A percentile compares a stretch with the other conserved stretches of the same genome.
Conservation (phyloP, 2,797 vertebrate species). For the Trachops cirrhosus region DNA sequence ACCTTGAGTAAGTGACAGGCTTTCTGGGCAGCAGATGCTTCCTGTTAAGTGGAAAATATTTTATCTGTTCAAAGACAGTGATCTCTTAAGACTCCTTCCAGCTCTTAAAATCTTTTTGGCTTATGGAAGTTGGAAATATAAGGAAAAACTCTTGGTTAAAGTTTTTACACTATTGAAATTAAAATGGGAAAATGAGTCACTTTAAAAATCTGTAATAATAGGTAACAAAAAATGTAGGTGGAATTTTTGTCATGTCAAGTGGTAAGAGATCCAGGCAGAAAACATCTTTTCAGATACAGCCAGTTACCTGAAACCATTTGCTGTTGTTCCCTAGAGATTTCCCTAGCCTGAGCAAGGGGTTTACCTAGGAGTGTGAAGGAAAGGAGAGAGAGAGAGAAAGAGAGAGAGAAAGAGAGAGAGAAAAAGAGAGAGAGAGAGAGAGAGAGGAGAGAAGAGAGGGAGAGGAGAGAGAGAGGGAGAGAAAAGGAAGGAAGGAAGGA, state of each 20-base stretch:
- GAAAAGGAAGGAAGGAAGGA: rapidly evolving
- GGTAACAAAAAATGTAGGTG: background rate
- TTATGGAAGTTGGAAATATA: background rate
- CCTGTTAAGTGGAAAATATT: constrained; percentile 38
- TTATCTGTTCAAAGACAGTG: constrained; percentile 42
- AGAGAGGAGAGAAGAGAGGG: rapidly evolving
- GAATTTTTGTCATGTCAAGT: background rate
- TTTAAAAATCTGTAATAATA: constrained; percentile 45
- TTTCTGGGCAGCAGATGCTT: background rate
- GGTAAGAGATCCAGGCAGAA: constrained; percentile 41
- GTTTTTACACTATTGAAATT: background rate
- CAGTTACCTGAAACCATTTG: constrained; percentile 23
- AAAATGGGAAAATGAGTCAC: background rate
- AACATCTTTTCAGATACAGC: constrained; percentile 38
- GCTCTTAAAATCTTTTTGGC: constrained; percentile 33
- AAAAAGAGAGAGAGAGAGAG: rapidly evolving
- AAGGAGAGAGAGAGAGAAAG: background rate
- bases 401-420: background rate
- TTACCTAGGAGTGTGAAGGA: background rate
- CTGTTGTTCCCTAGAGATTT: background rate
- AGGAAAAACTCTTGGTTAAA: constrained; percentile 17
- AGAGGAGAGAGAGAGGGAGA: rapidly evolving
- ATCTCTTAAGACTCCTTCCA: constrained; percentile 8
- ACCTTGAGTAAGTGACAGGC: background rate
- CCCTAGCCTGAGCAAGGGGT: background rate